These are phyloP conservation scores for Thymelicus lineola DNA, from an alignment of 2,888 invertebrate species.

Conservation along the genomic window DNA sequence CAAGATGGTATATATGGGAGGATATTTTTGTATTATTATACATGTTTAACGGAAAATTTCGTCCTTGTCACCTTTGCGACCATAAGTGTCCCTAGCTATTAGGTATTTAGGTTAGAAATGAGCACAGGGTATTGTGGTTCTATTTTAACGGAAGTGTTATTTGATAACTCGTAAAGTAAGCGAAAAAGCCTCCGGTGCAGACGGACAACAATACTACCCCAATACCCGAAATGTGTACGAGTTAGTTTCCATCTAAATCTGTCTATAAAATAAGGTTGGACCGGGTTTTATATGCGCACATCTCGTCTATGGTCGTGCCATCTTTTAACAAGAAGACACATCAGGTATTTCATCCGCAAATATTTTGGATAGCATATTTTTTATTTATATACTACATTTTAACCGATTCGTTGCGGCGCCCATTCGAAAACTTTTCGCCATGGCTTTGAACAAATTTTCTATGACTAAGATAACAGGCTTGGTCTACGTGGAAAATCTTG, in stretches of 20 bases:
- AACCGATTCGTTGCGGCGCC: no score
- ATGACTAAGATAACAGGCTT: no score
- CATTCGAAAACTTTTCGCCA: no score
- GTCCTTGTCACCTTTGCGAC: constrained; percentile 76
- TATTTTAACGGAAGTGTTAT: constrained; percentile 79
- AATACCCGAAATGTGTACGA: constrained; percentile 79
- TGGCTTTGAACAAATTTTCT: no score
- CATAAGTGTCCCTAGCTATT: constrained; percentile 81
- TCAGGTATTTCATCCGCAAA: constrained; percentile 14
- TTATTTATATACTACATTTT: background rate
- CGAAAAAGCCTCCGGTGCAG: constrained; percentile 63
- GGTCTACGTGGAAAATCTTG: no score
- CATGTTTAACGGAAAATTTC: constrained; percentile 39
- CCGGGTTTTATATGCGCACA: constrained; percentile 44
- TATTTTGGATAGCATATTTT: background rate
- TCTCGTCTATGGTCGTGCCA: constrained; percentile 14
- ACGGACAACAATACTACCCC: constrained; percentile 78
- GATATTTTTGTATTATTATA: constrained; percentile 19
- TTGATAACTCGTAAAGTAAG: constrained; percentile 73
- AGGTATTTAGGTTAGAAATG: constrained; percentile 78
- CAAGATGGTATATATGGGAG: constrained; percentile 25
- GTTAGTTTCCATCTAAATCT: constrained; percentile 73
- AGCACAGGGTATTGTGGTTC: constrained; percentile 85
- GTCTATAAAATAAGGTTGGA: constrained; percentile 61
- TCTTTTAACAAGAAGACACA: constrained; percentile 13